These are phyloP conservation scores for Danio tinwini DNA, from an alignment of 2,797 vertebrate species.

Conservation along the genomic window DNA sequence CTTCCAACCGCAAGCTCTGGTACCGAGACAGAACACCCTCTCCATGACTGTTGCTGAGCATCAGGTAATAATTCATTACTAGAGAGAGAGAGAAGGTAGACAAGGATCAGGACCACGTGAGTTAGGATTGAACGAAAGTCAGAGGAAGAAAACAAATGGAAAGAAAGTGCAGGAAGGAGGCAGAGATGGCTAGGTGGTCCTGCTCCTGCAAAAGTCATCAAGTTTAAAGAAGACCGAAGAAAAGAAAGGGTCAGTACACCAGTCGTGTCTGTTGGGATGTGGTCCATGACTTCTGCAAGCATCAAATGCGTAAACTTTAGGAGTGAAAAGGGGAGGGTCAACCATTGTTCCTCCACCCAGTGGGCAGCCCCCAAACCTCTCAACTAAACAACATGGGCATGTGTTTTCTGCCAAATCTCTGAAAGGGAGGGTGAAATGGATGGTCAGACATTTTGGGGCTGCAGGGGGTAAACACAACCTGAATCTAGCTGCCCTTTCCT, in stretches of 20 bases:
- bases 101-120: neutral
- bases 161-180: slow-evolving; percentile 9
- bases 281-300: slow-evolving; percentile 32
- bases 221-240: slow-evolving; percentile 11
- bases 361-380: slow-evolving; percentile 54
- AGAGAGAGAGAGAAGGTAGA: neutral
- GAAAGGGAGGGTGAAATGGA: slow-evolving; percentile 26
- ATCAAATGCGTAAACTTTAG: slow-evolving; percentile 39
- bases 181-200: neutral
- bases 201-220: slow-evolving; percentile 3
- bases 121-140: neutral
- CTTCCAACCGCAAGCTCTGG: slow-evolving; percentile 85
- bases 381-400: slow-evolving; percentile 41
- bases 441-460: slow-evolving; percentile 34
- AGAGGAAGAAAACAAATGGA: neutral
- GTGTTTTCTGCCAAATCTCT: slow-evolving; percentile 35
- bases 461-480: slow-evolving; percentile 1
- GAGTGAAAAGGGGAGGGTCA: slow-evolving; percentile 40
- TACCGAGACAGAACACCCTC: slow-evolving; percentile 84
- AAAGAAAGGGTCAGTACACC: slow-evolving; percentile 28
- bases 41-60: slow-evolving; percentile 89
- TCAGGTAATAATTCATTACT: slow-evolving; percentile 91
- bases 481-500: slow-evolving; percentile 43
- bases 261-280: slow-evolving; percentile 39
- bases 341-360: slow-evolving; percentile 49